Evolutionary conservation across 2,797 vertebrate genomes (phyloP).

Genomic region (Heteromormyrus szaboi): DNA sequence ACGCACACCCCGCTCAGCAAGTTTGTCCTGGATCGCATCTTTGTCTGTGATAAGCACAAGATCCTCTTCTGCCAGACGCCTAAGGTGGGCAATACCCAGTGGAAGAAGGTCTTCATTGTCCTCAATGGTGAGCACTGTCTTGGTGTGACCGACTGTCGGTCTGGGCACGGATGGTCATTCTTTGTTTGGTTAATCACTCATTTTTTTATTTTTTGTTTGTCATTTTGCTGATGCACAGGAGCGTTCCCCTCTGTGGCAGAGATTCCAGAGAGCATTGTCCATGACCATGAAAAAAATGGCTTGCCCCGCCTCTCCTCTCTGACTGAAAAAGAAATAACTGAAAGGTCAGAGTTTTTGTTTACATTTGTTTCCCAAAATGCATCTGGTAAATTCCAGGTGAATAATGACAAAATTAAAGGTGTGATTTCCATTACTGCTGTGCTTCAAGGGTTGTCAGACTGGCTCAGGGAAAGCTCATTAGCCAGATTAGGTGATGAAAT

Average conservation of each 20-base stretch:
- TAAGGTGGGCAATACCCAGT: constrained; percentile 98
- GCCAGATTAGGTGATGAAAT: background rate
- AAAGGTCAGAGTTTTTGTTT: constrained; percentile 62
- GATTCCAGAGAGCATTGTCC: constrained; percentile 91
- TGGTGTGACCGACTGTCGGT: background rate
- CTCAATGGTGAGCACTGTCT: constrained; percentile 73
- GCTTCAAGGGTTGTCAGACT: background rate
- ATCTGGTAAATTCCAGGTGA: background rate
- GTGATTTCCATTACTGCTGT: background rate
- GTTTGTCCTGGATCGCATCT: constrained; percentile 93
- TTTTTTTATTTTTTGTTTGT: background rate
- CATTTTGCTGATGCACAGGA: constrained; percentile 54
- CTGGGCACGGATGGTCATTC: background rate
- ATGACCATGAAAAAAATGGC: constrained; percentile 92
- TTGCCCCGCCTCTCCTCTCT: constrained; percentile 88
- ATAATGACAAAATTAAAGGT: background rate
- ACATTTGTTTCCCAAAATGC: background rate
- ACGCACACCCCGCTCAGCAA: constrained; percentile 79
- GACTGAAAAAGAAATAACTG: constrained; percentile 69
- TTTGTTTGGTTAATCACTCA: background rate
- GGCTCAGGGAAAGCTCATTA: background rate
- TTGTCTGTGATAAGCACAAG: constrained; percentile 94
- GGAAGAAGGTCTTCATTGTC: constrained; percentile 98
- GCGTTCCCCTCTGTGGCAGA: constrained; percentile 81
- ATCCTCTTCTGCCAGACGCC: constrained; percentile 98